Percentiles rank a stretch among this genome's conserved stretches.
phyloP scores from a whole-genome alignment of 2,113 vertebrate genomes.

The Caranx ignobilis region DNA sequence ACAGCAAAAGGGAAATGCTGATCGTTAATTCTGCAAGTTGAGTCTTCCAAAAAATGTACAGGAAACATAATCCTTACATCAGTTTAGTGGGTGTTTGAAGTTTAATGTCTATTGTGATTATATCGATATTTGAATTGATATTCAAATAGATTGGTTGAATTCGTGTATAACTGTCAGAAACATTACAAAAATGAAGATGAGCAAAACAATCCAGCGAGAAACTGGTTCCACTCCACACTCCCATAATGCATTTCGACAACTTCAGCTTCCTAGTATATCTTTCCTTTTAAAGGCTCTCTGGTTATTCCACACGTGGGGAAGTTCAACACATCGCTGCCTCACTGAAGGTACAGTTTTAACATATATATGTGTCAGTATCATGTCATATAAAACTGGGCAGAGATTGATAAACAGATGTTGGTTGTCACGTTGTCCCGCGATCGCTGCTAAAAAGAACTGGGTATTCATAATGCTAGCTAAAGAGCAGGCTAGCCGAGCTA shows the following conservation, averaged over 20 bases:
- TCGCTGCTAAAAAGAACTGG: background rate
- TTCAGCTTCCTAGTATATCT: background rate
- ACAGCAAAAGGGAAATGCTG: no score
- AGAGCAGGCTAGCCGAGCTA: conserved; percentile 49
- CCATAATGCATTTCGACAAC: conserved; percentile 57
- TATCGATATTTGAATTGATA: no score
- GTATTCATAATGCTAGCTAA: conserved; percentile 4
- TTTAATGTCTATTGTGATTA: no score
- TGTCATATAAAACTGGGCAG: background rate
- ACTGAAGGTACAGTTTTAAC: conserved; percentile 52
- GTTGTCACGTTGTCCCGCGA: background rate
- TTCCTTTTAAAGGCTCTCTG: conserved; percentile 36
- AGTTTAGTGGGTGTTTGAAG: no score
- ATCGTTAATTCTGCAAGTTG: no score
- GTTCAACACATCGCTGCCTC: background rate
- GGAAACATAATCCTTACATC: no score
- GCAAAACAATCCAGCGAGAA: background rate
- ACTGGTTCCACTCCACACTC: background rate
- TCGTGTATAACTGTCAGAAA: conserved; percentile 1
- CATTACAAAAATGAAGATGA: background rate
- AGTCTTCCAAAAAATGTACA: no score
- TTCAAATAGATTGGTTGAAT: no score
- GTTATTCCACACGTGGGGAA: conserved; percentile 67
- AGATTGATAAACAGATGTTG: background rate
- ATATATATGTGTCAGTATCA: rapidly evolving